A percentile compares a stretch with the other conserved stretches of the same genome.
Evolutionary conservation across 2,888 invertebrate genomes (phyloP).

Genomic region (Drosophila rellima): DNA sequence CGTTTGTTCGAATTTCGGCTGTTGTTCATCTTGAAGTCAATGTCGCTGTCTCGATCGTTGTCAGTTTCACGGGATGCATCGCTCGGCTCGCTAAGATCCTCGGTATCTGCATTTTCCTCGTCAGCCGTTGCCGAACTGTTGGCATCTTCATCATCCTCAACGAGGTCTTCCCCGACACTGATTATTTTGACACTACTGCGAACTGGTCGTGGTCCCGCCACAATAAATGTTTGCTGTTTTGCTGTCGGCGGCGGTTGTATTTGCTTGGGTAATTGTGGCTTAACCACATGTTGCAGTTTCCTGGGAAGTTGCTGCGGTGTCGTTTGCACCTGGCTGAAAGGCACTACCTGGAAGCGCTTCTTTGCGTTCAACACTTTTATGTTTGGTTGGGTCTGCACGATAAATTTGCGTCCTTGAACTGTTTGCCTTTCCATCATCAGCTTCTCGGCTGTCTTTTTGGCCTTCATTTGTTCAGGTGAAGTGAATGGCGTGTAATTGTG

Average conservation of each 20-base stretch:
- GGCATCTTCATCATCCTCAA: conserved; percentile 66
- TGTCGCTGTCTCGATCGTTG: conserved; percentile 88
- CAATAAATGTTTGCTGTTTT: conserved; percentile 21
- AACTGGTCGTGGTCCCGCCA: conserved; percentile 24
- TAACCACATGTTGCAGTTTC: conserved; percentile 19
- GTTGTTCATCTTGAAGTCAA: conserved; percentile 88
- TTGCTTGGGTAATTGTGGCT: conserved; percentile 32
- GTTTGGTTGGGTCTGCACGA: conserved; percentile 56
- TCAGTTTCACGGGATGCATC: conserved; percentile 85
- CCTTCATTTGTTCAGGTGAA: conserved; percentile 87
- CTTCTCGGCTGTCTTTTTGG: conserved; percentile 72
- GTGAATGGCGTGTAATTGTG: conserved; percentile 92
- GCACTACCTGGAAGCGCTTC: conserved; percentile 59
- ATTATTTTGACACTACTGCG: conserved; percentile 50
- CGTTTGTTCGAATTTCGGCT: conserved; percentile 79
- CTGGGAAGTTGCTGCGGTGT: conserved; percentile 17
- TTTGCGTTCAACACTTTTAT: conserved; percentile 66
- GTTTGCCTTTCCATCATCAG: conserved; percentile 67
- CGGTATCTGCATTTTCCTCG: conserved; percentile 64
- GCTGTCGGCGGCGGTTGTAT: conserved; percentile 5
- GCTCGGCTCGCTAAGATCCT: conserved; percentile 86
- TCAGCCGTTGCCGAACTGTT: conserved; percentile 64
- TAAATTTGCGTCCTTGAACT: conserved; percentile 69
- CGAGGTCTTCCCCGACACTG: conserved; percentile 35
- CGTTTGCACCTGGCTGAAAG: conserved; percentile 37